These are phyloP conservation scores for Trachurus trachurus DNA, from an alignment of 2,797 vertebrate species.

Conservation along the genomic window DNA sequence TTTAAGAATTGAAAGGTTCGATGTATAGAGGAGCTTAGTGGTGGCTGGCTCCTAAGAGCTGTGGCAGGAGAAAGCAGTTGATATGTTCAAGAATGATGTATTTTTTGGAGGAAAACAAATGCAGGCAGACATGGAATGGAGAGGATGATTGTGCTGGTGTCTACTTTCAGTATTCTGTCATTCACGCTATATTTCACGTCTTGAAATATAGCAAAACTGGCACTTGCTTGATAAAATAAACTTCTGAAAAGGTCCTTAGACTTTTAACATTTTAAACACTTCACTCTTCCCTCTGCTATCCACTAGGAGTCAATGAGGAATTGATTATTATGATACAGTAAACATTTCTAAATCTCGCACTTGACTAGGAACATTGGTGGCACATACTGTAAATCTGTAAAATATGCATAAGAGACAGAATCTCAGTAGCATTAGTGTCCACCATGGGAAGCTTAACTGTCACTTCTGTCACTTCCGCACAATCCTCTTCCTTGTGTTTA, in stretches of 20 bases:
- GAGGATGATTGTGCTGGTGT: constrained; percentile 38
- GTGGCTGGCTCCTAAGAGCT: constrained; percentile 59
- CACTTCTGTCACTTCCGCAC: constrained; percentile 66
- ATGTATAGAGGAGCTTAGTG: constrained; percentile 72
- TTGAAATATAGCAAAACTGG: constrained; percentile 35
- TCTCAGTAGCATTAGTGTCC: constrained; percentile 72
- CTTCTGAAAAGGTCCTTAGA: constrained; percentile 24
- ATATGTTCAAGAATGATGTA: constrained; percentile 62
- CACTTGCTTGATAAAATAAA: constrained; percentile 33
- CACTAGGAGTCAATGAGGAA: constrained; percentile 32
- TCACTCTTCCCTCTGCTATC: background rate
- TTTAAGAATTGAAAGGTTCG: constrained; percentile 68
- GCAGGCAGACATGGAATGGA: constrained; percentile 39
- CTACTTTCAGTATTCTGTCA: constrained; percentile 41
- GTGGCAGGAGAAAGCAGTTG: constrained; percentile 62
- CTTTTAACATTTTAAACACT: constrained; percentile 39
- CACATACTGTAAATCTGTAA: constrained; percentile 54
- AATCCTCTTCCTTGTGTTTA: constrained; percentile 67
- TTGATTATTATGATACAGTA: constrained; percentile 33
- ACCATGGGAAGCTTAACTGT: constrained; percentile 59
- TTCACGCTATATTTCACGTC: too few species aligned
- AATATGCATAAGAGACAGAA: constrained; percentile 64
- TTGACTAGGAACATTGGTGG: constrained; percentile 52
- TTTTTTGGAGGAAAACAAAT: constrained; percentile 47
- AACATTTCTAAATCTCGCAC: constrained; percentile 38